Evolutionary conservation across 2,113 vertebrate genomes (phyloP), one percentile per base, ranked within the genome.

Genomic region (Cricetomys ansorgei): DNA sequence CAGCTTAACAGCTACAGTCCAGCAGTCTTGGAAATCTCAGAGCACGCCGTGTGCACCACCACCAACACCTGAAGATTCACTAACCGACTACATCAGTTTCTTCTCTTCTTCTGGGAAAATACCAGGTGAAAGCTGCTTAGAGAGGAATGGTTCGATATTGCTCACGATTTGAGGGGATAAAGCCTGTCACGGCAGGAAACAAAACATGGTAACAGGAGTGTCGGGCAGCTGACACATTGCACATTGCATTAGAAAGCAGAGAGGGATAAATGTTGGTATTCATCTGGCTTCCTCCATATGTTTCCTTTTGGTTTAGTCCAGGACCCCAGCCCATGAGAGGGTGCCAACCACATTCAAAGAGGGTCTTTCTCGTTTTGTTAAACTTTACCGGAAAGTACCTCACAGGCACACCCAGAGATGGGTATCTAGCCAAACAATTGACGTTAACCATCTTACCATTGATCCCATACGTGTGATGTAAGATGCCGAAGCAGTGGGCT

Each of bases 11-110:
- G n/a, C n/a, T n/a, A n/a, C n/a, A n/a, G 50, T 72, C 50, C 48
- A 7, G 40, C 21, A 10, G 7, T 15, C 3, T 3, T 0, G 21
- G 43, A 50, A 7, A 40, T n/a, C 27, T 2, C 1, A 7, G 48
- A 21, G 65, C 48, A 88, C 64, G 65, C 34, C 70, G 25, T 7
- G 5, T 72, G 7, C n/a, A 48, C 34, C 27, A 87, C 55, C 1
- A 23, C 17, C 27, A 87, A 62, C 1, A 23, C 17, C 55, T 67
- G 37, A 1, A 3, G 1, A 11, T 31, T 72, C 48, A 65, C 17
- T 79, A 81, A 57, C 3, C 4, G 15, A 45, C 6, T 48, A 31
- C 67, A 50, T 37, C 50, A 37, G 31, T 48, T 1, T 23, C 9
- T 67, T 69, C 37, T 67, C 64, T 67, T 48, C 8, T 67, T 25